Evolutionary conservation across 1,140 invertebrate genomes (phyloP).

Genomic region (Drosophila bifasciata): DNA sequence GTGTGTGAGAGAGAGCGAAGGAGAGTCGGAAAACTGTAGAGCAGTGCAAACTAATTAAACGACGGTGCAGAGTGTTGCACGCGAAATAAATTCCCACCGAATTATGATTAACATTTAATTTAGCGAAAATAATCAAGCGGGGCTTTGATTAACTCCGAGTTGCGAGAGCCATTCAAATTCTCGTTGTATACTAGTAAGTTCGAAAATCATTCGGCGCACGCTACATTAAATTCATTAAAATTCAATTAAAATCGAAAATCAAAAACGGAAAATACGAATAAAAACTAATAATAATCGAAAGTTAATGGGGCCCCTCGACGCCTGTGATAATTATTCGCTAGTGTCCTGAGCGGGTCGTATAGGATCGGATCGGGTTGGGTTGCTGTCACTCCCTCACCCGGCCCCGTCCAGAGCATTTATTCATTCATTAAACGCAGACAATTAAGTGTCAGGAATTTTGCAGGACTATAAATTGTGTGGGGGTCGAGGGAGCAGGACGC

Average conservation of each 20-base stretch:
- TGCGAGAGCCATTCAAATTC: constrained; percentile 30
- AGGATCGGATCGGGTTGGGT: not conserved
- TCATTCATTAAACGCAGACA: constrained; percentile 82
- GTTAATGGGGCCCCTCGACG: constrained; percentile 49
- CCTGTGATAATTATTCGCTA: constrained; percentile 51
- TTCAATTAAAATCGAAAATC: constrained; percentile 75
- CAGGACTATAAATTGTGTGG: constrained; percentile 69
- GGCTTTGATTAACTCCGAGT: constrained; percentile 64
- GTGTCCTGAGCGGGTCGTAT: not conserved
- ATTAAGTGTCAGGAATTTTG: constrained; percentile 81
- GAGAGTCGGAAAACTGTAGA: constrained; percentile 52
- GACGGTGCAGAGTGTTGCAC: constrained; percentile 44
- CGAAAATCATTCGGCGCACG: constrained; percentile 20
- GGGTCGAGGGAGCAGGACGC: constrained; percentile 4
- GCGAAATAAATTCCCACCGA: constrained; percentile 53
- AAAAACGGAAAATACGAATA: constrained; percentile 53
- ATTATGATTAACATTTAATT: constrained; percentile 82
- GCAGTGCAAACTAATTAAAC: constrained; percentile 80
- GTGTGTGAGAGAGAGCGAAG: constrained; percentile 3
- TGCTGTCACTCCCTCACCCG: not conserved
- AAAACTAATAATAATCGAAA: constrained; percentile 78
- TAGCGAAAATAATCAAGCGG: constrained; percentile 74
- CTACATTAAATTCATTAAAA: constrained; percentile 76
- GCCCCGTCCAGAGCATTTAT: constrained; percentile 57
- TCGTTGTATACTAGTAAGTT: constrained; percentile 15